Evolutionary conservation across 2,888 invertebrate species (phyloP).

Genomic region (Rosalia funebris): DNA sequence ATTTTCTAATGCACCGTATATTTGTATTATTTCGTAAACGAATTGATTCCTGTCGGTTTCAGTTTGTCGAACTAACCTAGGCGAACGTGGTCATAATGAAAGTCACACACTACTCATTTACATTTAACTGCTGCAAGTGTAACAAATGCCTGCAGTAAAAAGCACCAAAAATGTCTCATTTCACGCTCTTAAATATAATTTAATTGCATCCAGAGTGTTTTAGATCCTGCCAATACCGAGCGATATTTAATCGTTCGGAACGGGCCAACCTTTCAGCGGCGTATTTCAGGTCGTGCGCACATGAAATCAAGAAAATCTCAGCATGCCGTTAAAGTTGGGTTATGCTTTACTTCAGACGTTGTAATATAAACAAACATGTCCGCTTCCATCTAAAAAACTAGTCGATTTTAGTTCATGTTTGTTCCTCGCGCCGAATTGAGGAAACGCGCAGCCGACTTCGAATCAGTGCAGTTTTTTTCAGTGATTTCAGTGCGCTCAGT

Average conservation of each 20-base stretch:
- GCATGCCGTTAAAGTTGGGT: constrained; percentile 51
- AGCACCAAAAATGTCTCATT: constrained; percentile 25
- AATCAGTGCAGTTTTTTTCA: constrained; percentile 6
- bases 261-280: constrained; percentile 42
- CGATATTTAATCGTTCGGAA: constrained; percentile 42
- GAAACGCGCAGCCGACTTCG: constrained; percentile 1
- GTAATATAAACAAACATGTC: constrained; percentile 63
- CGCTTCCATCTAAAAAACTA: constrained; percentile 55
- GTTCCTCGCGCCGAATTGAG: constrained; percentile 36
- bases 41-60: too few species aligned
- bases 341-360: constrained; percentile 60
- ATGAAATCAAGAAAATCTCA: constrained; percentile 47
- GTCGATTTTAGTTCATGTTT: constrained; percentile 56
- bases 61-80: too few species aligned
- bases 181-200: constrained; percentile 30
- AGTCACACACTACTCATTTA: too few species aligned
- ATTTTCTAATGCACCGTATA: too few species aligned
- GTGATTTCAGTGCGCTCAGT: constrained; percentile 16
- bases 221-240: constrained; percentile 42
- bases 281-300: constrained; percentile 48
- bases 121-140: constrained; percentile 9
- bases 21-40: too few species aligned
- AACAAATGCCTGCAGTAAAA: constrained; percentile 12
- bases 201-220: constrained; percentile 37
- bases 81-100: too few species aligned